Percentiles rank a stretch among this genome's conserved stretches.
phyloP scores from a whole-genome alignment of 1,140 invertebrate genomes.

The Papilio machaon region DNA sequence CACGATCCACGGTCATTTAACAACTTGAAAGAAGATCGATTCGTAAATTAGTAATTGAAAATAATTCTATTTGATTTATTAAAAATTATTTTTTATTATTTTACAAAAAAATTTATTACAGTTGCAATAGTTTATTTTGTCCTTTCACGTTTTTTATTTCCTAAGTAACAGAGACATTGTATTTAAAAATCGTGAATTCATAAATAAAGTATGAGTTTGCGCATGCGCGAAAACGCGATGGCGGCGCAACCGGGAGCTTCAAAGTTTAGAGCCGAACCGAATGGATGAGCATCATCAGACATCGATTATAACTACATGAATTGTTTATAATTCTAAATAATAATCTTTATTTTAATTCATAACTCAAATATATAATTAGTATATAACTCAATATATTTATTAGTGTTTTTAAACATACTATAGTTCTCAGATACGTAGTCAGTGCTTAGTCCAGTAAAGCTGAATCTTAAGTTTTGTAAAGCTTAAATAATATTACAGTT shows the following conservation, averaged over 20 bases:
- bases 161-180: neutral
- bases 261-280: neutral
- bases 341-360: neutral
- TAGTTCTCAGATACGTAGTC: no score
- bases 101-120: no score
- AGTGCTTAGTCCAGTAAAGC: neutral
- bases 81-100: no score
- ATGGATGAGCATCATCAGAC: no score
- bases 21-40: neutral
- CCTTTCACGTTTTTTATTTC: neutral
- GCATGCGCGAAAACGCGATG: neutral
- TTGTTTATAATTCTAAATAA: neutral
- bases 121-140: neutral
- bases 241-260: neutral
- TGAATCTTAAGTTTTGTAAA: neutral
- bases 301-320: no score
- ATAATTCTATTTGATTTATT: no score
- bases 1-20: neutral
- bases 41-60: no score
- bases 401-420: no score
- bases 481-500: neutral
- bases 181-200: neutral
- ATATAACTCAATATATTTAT: no score
- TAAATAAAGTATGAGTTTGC: neutral
- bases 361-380: neutral